Percentiles rank a stretch among this genome's conserved stretches.
Evolutionary conservation across 2,113 vertebrate genomes (phyloP).

Genomic region (Rhinolophus sinicus): DNA sequence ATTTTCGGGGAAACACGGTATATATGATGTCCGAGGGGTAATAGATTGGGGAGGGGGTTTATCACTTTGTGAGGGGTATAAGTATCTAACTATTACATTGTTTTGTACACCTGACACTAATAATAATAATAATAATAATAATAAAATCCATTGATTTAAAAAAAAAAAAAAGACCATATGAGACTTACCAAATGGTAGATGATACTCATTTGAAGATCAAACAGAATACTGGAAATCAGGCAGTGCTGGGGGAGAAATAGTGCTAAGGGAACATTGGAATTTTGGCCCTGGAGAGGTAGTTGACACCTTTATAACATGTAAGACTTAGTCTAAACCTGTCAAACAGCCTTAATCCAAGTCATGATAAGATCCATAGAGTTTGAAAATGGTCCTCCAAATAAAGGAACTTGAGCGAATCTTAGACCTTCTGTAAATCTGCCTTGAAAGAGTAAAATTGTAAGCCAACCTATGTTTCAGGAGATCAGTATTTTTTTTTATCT

Average conservation of each 20-base stretch:
- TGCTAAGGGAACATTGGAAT: background rate
- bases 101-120: too few species aligned
- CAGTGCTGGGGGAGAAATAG: background rate
- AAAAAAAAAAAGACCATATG: too few species aligned
- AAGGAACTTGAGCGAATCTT: background rate
- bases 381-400: background rate
- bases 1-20: too few species aligned
- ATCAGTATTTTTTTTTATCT: background rate
- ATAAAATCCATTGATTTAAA: too few species aligned
- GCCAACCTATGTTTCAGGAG: background rate
- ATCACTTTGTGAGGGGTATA: too few species aligned
- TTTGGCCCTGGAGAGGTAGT: background rate
- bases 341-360: background rate
- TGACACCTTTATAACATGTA: background rate
- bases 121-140: too few species aligned
- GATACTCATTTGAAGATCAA: background rate
- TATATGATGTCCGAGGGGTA: too few species aligned
- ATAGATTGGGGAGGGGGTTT: too few species aligned
- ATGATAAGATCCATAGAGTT: background rate
- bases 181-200: background rate
- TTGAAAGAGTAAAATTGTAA: background rate
- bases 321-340: background rate
- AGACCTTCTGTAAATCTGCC: background rate
- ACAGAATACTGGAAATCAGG: background rate
- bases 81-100: too few species aligned